Evolutionary conservation across 2,797 vertebrate species (phyloP).

Genomic region (Phataginus tetradactyla): DNA sequence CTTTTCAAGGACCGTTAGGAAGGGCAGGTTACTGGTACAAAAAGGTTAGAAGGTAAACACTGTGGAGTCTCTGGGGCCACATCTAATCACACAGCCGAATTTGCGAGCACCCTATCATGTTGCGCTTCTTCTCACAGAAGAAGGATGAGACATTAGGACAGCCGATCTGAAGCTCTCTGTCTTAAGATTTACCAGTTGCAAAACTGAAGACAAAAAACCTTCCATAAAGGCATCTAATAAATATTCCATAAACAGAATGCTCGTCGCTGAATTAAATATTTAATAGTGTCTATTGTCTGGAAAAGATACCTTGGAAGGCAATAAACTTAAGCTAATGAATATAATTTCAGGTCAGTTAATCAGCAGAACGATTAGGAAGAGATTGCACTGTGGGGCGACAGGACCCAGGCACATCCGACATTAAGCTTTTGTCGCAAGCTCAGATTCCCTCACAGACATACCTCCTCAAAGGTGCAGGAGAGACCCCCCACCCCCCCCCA

Average conservation of each 20-base stretch:
- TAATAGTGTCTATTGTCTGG: conserved; percentile 66
- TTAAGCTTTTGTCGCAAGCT: background rate
- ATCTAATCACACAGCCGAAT: background rate
- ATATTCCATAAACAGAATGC: conserved; percentile 80
- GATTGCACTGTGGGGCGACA: rapidly evolving
- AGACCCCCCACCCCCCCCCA: background rate
- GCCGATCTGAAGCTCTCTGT: background rate
- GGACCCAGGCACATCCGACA: background rate
- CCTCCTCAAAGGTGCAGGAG: background rate
- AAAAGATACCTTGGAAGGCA: conserved; percentile 71
- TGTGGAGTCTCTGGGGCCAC: background rate
- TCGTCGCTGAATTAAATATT: conserved; percentile 74
- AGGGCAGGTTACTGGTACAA: background rate
- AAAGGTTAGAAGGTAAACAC: background rate
- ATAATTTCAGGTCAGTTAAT: conserved; percentile 50
- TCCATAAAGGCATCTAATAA: conserved; percentile 72
- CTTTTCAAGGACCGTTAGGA: background rate
- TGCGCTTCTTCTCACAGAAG: conserved; percentile 27
- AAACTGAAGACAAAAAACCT: conserved; percentile 71
- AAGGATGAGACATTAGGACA: conserved; percentile 9
- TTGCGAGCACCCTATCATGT: background rate
- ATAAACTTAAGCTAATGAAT: conserved; percentile 72
- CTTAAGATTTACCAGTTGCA: conserved; percentile 60
- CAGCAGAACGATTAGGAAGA: background rate
- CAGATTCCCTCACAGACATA: background rate